phyloP scores from a whole-genome alignment of 2,797 vertebrate genomes.

The Myotis pilosus region DNA sequence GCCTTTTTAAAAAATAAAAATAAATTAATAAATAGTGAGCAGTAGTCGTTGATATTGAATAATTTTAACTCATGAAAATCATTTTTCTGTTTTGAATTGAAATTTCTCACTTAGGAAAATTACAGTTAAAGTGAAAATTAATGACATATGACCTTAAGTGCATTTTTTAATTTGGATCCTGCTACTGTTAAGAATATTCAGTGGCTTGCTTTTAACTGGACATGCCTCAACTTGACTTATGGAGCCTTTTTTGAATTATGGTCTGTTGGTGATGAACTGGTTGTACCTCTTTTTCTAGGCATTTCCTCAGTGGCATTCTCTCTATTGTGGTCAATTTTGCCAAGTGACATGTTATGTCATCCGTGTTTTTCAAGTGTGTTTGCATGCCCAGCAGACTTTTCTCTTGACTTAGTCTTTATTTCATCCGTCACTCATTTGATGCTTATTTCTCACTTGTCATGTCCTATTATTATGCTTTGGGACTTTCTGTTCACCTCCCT shows the following conservation, averaged over 20 bases:
- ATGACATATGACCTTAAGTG: not conserved
- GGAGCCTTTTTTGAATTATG: not conserved
- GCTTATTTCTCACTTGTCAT: not conserved
- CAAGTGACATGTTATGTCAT: not conserved
- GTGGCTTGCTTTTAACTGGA: not conserved
- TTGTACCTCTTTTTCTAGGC: not conserved
- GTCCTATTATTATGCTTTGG: not conserved
- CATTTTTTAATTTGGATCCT: not conserved
- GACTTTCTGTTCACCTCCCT: not conserved
- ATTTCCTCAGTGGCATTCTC: not conserved
- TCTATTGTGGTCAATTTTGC: not conserved
- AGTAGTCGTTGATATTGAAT: not conserved
- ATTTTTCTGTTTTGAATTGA: not conserved
- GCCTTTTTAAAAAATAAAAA: constrained; percentile 65
- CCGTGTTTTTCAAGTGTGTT: not conserved
- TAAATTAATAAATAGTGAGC: constrained; percentile 38
- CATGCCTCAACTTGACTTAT: not conserved
- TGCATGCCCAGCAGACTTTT: not conserved
- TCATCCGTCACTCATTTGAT: not conserved
- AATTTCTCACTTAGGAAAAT: not conserved
- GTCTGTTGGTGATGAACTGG: not conserved
- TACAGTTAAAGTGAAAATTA: not conserved
- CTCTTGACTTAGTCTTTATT: not conserved
- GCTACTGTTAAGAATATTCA: not conserved
- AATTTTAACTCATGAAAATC: not conserved